phyloP scores from a whole-genome alignment of 2,797 vertebrate species.

The Gambusia yucatana region DNA sequence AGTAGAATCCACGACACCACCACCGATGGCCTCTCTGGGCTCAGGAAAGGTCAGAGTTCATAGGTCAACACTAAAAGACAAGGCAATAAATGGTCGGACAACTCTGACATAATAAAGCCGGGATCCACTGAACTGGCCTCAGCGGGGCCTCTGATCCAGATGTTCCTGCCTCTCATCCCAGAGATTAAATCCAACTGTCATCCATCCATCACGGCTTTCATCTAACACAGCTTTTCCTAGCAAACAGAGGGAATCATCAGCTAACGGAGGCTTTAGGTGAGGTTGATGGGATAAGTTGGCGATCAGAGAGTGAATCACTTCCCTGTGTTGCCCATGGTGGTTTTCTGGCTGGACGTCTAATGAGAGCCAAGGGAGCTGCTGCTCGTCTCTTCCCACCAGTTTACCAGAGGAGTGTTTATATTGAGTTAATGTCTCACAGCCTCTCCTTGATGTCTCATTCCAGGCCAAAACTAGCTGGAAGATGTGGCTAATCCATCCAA shows the following conservation, averaged over 20 bases:
- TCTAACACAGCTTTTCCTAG: constrained; percentile 88
- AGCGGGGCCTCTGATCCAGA: constrained; percentile 40
- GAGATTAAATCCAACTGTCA: constrained; percentile 92
- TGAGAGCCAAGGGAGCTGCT: constrained; percentile 29
- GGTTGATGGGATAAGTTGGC: constrained; percentile 29
- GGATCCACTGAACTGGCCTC: constrained; percentile 41
- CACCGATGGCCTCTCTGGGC: too few species aligned
- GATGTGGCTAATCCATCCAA: constrained; percentile 59
- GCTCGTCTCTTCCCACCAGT: constrained; percentile 41
- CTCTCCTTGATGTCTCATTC: constrained; percentile 39
- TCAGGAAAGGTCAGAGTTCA: too few species aligned
- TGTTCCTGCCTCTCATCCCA: constrained; percentile 26
- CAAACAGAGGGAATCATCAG: constrained; percentile 96
- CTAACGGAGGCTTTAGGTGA: constrained; percentile 85
- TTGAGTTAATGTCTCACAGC: constrained; percentile 5
- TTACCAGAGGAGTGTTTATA: constrained; percentile 39
- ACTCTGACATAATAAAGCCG: neutral
- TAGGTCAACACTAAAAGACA: too few species aligned
- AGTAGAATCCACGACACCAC: too few species aligned
- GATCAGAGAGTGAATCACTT: constrained; percentile 48
- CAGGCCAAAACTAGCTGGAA: constrained; percentile 18
- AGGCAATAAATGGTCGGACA: too few species aligned
- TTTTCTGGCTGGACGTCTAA: constrained; percentile 52
- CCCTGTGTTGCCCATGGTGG: constrained; percentile 17
- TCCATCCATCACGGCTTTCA: constrained; percentile 98